Percentiles rank a stretch among this genome's conserved stretches.
phyloP scores from a whole-genome alignment of 2,888 invertebrate species.

The Acanthoscelides obtectus region DNA sequence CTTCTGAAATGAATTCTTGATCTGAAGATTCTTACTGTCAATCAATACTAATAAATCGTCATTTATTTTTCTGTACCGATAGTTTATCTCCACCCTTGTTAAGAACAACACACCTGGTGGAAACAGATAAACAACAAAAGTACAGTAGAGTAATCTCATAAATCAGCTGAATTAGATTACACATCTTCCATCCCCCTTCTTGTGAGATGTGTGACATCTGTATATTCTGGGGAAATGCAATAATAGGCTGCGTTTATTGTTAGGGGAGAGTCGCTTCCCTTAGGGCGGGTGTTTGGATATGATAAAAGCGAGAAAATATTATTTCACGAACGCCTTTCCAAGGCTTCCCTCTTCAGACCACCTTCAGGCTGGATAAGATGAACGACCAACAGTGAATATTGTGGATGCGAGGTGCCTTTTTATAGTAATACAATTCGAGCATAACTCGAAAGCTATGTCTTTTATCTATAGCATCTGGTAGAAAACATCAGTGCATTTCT shows the following conservation, averaged over 20 bases:
- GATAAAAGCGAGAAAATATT: neutral
- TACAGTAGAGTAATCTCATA: neutral
- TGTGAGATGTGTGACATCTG: neutral
- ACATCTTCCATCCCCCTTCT: neutral
- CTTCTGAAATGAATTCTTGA: too few relatives aligned
- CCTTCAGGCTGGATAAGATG: neutral
- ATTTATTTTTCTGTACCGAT: too few relatives aligned
- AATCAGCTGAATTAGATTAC: neutral
- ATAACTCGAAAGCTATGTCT: too few relatives aligned
- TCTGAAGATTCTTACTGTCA: too few relatives aligned
- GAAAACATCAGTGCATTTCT: too few relatives aligned
- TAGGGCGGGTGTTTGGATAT: neutral
- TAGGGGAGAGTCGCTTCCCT: neutral
- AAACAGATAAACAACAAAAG: neutral
- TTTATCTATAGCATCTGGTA: too few relatives aligned
- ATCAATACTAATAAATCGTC: too few relatives aligned
- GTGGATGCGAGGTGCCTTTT: too few relatives aligned
- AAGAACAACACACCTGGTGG: neutral
- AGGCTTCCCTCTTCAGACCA: neutral
- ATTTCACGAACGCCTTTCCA: neutral
- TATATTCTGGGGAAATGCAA: neutral
- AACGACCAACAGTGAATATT: neutral
- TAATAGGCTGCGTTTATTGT: neutral
- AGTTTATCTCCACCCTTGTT: neutral
- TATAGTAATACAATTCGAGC: too few relatives aligned